A percentile compares a stretch with the other conserved stretches of the same genome.
Conservation (phyloP, 2,797 vertebrate species). For the Syngnathus acus region DNA sequence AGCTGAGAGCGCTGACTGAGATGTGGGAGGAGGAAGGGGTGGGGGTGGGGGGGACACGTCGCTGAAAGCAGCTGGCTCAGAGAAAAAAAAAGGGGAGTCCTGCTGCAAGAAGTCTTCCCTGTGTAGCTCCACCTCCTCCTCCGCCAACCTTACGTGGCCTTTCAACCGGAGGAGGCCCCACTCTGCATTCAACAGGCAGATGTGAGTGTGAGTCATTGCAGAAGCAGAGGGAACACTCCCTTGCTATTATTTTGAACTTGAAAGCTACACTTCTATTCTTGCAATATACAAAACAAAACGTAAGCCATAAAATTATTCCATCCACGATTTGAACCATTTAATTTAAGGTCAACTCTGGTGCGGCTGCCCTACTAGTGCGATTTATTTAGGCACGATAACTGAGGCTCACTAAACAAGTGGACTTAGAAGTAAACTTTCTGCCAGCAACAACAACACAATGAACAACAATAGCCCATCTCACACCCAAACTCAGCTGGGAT, state of each 20-base stretch:
- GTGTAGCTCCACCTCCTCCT: constrained; percentile 36
- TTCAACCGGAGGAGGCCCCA: constrained; percentile 28
- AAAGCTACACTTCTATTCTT: not conserved
- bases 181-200: constrained; percentile 55
- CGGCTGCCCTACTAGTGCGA: not conserved
- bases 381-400: not conserved
- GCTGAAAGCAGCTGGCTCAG: constrained; percentile 4
- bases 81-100: constrained; percentile 18
- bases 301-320: too few relatives aligned
- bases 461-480: too few relatives aligned
- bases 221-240: constrained; percentile 21
- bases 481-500: too few relatives aligned
- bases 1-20: constrained; percentile 59
- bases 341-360: not conserved
- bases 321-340: too few relatives aligned
- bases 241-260: not conserved
- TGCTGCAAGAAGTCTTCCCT: constrained; percentile 41
- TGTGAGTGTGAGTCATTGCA: constrained; percentile 48
- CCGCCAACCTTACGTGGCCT: constrained; percentile 33
- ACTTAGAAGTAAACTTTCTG: not conserved
- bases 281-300: not conserved
- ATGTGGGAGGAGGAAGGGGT: constrained; percentile 39
- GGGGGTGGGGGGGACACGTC: constrained; percentile 16
- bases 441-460: too few relatives aligned
- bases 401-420: too few relatives aligned